Conservation (phyloP, 1,140 invertebrate species). For the Papilio dardanus region DNA sequence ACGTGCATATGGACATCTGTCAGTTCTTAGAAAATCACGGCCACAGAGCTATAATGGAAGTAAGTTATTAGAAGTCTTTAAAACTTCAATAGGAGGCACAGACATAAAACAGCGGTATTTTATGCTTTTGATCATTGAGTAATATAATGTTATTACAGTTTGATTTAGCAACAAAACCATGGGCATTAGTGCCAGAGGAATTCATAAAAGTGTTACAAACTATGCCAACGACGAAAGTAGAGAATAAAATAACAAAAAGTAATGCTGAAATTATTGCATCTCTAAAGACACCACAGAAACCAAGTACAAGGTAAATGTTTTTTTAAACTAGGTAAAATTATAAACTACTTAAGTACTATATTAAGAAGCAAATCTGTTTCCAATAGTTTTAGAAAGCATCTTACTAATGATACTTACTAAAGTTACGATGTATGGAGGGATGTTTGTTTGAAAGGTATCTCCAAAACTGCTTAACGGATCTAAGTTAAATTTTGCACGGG, state of each 20-base stretch:
- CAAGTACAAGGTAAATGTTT: slow-evolving; percentile 67
- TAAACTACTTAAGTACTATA: too few species aligned
- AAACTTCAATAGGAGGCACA: background rate
- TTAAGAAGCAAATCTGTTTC: too few species aligned
- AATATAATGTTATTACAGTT: slow-evolving; percentile 77
- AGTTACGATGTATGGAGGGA: too few species aligned
- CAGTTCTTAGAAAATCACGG: slow-evolving; percentile 88
- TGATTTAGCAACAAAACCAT: slow-evolving; percentile 86
- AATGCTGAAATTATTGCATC: slow-evolving; percentile 70
- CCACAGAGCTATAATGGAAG: slow-evolving; percentile 89
- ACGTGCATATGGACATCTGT: slow-evolving; percentile 79
- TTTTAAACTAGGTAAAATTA: too few species aligned
- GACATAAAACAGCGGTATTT: background rate
- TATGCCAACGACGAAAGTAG: slow-evolving; percentile 54
- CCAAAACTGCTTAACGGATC: too few species aligned
- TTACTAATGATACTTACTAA: too few species aligned
- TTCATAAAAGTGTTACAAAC: slow-evolving; percentile 86
- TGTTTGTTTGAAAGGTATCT: too few species aligned
- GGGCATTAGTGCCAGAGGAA: slow-evolving; percentile 85
- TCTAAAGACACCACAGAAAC: slow-evolving; percentile 80
- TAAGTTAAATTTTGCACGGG: too few species aligned
- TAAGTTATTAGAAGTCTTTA: slow-evolving; percentile 53
- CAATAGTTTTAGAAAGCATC: too few species aligned
- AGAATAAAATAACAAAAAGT: slow-evolving; percentile 44
- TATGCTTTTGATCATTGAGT: background rate